Evolutionary conservation across 2,113 vertebrate genomes (phyloP), one percentile per base, ranked within the genome.

Genomic region (Dasypus novemcinctus): DNA sequence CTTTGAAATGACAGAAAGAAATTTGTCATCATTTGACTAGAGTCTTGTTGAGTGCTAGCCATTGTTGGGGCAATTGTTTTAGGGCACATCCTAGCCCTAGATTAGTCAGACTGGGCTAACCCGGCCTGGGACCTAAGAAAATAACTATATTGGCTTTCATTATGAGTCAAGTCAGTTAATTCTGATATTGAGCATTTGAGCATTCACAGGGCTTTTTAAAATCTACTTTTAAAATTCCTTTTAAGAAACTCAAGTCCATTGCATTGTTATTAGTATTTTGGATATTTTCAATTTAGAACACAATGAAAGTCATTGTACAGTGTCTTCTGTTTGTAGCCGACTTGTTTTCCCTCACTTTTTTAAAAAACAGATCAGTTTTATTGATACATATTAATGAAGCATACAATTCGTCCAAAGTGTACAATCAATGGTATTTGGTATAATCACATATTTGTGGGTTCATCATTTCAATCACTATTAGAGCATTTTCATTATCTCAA

Each of bases 131-230:
- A 61, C 17, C 21, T 57, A 74, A 18, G 29, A 38, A 84, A 92
- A 52, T 25, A 79, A 89, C 64, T 59, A 64, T 64, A 5, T 27
- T 63, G 61, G 89, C 78, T 80, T 80, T 91, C 54, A 33, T 23
- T 64, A n/a, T 1, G 11, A 78, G 17, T 14, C 33, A 66, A 29
- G 46, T 57, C 43, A 54, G 27, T 20, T 57, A 71, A 13, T 90
- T 75, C 71, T 81, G 20, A 66, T 23, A 36, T 1, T 38, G 41
- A 72, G 29, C 7, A 38, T 59, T 95, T 38, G 36, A 72, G 29
- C 3, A 38, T 52, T 95, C 72, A 23, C 1, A 38, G 38, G 81
- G 93, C 49, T 91, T 90, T 78, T n/a, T 12, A 23, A 31, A 87
- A 78, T 29, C 54, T 94, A 20, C 12, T 81, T 52, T 81, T 64